phyloP scores from a whole-genome alignment of 1,140 invertebrate species.

The Papilio polytes region DNA sequence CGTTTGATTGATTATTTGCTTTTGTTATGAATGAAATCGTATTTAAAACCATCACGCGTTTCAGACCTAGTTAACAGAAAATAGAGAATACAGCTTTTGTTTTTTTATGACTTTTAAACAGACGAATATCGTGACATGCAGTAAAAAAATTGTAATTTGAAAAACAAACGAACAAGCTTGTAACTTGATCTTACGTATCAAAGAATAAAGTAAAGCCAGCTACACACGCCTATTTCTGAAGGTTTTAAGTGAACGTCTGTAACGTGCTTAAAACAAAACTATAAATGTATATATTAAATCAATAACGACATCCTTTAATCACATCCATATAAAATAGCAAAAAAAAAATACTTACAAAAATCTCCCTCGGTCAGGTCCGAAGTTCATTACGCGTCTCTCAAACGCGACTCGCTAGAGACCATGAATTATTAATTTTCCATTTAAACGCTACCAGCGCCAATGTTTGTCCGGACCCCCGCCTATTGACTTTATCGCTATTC shows the following conservation, averaged over 20 bases:
- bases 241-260: too few relatives aligned
- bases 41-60: background rate
- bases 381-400: constrained; percentile 31
- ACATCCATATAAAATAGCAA: background rate
- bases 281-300: too few relatives aligned
- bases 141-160: too few relatives aligned
- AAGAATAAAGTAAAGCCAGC: too few relatives aligned
- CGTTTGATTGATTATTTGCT: constrained; percentile 33
- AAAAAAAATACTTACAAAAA: background rate
- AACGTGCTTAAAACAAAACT: too few relatives aligned
- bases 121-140: too few relatives aligned
- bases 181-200: too few relatives aligned
- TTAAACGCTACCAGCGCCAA: constrained; percentile 36
- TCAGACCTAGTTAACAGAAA: too few relatives aligned
- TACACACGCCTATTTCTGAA: too few relatives aligned
- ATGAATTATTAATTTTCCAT: constrained; percentile 52
- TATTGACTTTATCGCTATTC: constrained; percentile 46
- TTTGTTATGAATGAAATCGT: constrained; percentile 26
- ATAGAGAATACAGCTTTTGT: too few relatives aligned
- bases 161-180: too few relatives aligned
- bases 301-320: background rate
- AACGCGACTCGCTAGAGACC: constrained; percentile 30
- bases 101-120: too few relatives aligned
- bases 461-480: constrained; percentile 36
- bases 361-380: constrained; percentile 2